These are phyloP conservation scores for Idaea biselata DNA, from an alignment of 2,888 invertebrate species.

Conservation along the genomic window DNA sequence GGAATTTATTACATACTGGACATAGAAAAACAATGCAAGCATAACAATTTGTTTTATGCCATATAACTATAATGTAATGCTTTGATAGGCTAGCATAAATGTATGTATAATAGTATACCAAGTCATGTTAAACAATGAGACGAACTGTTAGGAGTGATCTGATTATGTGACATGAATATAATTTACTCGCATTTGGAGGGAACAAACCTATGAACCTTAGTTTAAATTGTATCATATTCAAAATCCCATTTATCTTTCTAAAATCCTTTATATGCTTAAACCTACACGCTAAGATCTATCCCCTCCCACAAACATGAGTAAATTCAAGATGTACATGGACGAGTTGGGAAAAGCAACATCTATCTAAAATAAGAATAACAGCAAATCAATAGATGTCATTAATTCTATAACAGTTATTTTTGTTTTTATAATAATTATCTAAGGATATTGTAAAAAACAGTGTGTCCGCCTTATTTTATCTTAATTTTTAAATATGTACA, in stretches of 20 bases:
- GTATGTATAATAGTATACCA: constrained; percentile 39
- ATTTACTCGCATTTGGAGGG: constrained; percentile 53
- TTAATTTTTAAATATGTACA: constrained; percentile 74
- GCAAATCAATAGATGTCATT: constrained; percentile 69
- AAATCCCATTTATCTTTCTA: constrained; percentile 49
- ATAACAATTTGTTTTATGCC: constrained; percentile 65
- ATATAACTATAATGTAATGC: constrained; percentile 47
- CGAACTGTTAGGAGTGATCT: constrained; percentile 40
- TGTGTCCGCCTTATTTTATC: constrained; percentile 69
- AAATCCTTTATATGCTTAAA: constrained; percentile 49
- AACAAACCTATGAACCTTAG: constrained; percentile 49
- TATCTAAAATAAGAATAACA: constrained; percentile 62
- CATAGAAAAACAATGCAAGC: constrained; percentile 79
- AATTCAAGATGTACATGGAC: constrained; percentile 32
- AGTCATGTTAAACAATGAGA: constrained; percentile 39
- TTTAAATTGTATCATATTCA: constrained; percentile 49
- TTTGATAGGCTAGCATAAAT: constrained; percentile 63
- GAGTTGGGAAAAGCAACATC: constrained; percentile 46
- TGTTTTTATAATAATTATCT: constrained; percentile 68
- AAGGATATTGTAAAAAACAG: constrained; percentile 79
- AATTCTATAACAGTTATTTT: constrained; percentile 75
- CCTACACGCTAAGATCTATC: constrained; percentile 50
- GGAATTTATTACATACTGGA: constrained; percentile 77
- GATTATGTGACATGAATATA: constrained; percentile 39
- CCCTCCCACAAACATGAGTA: constrained; percentile 48